Evolutionary conservation across 2,888 invertebrate species (phyloP), one percentile per base, ranked within the genome.

Genomic region (Philopedon plagiatum): DNA sequence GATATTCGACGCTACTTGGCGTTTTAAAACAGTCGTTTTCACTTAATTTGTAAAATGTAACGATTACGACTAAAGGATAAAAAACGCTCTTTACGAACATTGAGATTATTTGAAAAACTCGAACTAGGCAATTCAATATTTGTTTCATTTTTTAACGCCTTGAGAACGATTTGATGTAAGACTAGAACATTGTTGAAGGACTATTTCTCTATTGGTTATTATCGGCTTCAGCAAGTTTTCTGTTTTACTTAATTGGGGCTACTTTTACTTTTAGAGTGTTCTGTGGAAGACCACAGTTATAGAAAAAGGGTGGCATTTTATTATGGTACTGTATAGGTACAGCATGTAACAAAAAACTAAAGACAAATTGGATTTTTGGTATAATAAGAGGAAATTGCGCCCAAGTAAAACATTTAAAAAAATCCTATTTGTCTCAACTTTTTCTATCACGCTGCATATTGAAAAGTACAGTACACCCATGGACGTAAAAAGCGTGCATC

Each of bases 61-160:
- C 11, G n/a, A 2, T n/a, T 37, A 37, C n/a, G 13, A n/a, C 13
- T 46, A 21, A 21, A 46, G n/a, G 21, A 51, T 23, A 51, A 51
- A 39, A 44, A 26, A 54, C 51, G 29, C 29, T 29, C 1, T 26
- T 54, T 54, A 54, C 51, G 9, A 54, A 54, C 51, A 54, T 54
- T 29, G 29, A 54, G 51, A 54, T n/a, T 54, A 51, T 26, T 29
- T 8, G 29, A 29, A 13, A 54, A 54, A 54, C 29, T 54, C 18
- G 29, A 54, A 54, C 51, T 46, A 46, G 21, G 46, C 46, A 21
- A 46, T 21, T n/a, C 21, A 21, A 21, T 29, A 54, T n/a, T n/a
- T n/a, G n/a, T n/a, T n/a, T n/a, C n/a, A 9, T 49, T 23, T 49
- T 13, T 9, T 29, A 54, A 49, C 26, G 29, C 29, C 29, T 8